phyloP scores from a whole-genome alignment of 2,888 invertebrate genomes.

The Ophion costatus region DNA sequence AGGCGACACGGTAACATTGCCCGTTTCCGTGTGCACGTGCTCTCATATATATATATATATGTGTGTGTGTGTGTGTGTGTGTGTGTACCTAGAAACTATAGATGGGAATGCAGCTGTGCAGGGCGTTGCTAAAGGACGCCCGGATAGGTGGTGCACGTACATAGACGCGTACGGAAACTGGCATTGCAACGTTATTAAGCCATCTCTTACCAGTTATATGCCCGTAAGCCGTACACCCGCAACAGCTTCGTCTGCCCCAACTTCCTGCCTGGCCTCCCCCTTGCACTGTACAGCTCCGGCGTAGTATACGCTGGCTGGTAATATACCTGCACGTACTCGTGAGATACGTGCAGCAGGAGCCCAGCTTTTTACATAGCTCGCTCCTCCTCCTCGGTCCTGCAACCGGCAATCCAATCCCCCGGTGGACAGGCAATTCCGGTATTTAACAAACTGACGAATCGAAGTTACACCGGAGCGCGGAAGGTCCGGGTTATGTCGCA shows the following conservation, averaged over 20 bases:
- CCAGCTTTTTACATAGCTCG: background rate
- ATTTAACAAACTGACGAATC: slow-evolving; percentile 29
- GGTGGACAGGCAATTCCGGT: background rate
- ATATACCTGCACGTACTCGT: slow-evolving; percentile 16
- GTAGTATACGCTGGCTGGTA: slow-evolving; percentile 22
- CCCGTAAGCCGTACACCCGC: slow-evolving; percentile 69
- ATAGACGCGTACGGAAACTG: slow-evolving; percentile 70
- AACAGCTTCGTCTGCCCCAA: slow-evolving; percentile 59
- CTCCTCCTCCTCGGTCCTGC: background rate
- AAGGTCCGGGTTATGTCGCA: slow-evolving; percentile 17
- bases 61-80: too few species aligned
- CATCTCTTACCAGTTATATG: slow-evolving; percentile 80
- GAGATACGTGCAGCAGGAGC: slow-evolving; percentile 20
- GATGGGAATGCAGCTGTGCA: slow-evolving; percentile 59
- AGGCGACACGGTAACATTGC: slow-evolving; percentile 76
- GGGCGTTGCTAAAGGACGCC: slow-evolving; percentile 38
- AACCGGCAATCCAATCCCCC: background rate
- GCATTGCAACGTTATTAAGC: slow-evolving; percentile 80
- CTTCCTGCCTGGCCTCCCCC: slow-evolving; percentile 46
- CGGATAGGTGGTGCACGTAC: slow-evolving; percentile 53
- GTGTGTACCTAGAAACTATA: slow-evolving; percentile 20
- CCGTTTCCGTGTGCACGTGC: slow-evolving; percentile 62
- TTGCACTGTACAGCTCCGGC: slow-evolving; percentile 15
- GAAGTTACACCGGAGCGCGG: slow-evolving; percentile 31
- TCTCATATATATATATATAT: slow-evolving; percentile 28